phyloP scores from a whole-genome alignment of 2,888 invertebrate species.

The Drosophila anomalata region DNA sequence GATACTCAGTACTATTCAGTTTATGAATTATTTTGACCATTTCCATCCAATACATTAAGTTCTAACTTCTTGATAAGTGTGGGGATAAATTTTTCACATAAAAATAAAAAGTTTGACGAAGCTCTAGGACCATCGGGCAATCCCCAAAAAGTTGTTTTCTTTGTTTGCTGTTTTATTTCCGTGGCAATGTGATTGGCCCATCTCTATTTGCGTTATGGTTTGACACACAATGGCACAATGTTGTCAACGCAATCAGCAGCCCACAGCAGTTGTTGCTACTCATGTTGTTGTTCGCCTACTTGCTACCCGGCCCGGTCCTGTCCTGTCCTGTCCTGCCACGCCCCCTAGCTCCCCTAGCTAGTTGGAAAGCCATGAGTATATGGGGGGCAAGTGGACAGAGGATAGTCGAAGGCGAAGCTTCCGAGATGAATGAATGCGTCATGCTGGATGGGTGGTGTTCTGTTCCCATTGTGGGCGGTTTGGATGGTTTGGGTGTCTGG shows the following conservation, averaged over 20 bases:
- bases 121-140: neutral
- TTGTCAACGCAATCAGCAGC: conserved; percentile 78
- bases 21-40: neutral
- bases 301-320: neutral
- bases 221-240: conserved; percentile 75
- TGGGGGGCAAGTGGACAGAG: conserved; percentile 43
- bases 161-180: conserved; percentile 4
- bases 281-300: conserved; percentile 29
- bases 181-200: conserved; percentile 33
- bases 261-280: conserved; percentile 27
- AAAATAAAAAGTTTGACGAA: neutral
- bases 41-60: neutral
- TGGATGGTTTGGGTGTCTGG: conserved; percentile 1
- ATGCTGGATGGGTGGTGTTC: conserved; percentile 29
- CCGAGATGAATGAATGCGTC: conserved; percentile 51
- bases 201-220: conserved; percentile 41
- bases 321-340: conserved; percentile 2
- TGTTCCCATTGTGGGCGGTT: conserved; percentile 5
- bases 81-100: neutral
- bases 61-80: neutral
- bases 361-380: conserved; percentile 63
- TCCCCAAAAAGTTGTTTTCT: conserved; percentile 3
- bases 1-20: neutral
- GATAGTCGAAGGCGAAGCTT: conserved; percentile 33
- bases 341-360: conserved; percentile 23